Evolutionary conservation across 2,888 invertebrate genomes (phyloP), one percentile per base, ranked within the genome.

Genomic region (Cerceris ruficornis): DNA sequence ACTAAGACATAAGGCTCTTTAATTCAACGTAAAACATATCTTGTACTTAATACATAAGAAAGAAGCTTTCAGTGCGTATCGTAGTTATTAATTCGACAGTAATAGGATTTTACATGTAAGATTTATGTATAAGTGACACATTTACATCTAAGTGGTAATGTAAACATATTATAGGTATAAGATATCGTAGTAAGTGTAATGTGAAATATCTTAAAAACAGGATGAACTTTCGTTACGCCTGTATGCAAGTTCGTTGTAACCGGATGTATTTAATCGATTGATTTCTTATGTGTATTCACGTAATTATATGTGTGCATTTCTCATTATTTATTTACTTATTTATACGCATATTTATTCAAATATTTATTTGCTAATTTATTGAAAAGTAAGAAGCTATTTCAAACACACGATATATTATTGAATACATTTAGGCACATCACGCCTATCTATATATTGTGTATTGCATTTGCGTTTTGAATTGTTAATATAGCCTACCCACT

Each of bases 241-340:
- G 28, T 28, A 28, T 28, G 28, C 4, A 28, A 28, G 28, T 28
- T 28, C 4, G 4, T 28, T 46, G 46, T 46, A 46, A 46, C 46
- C 6, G 46, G 5, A 46, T 46, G 46, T 46, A 46, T 28, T 28
- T 9, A 28, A 28, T 28, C 28, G 28, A 28, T 28, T 28, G 28
- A 28, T 28, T 28, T 28, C 28, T 28, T 28, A 28, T 58, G 13
- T 49, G 15, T 39, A 42, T 59, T 39, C 15, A 13, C 52, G 14
- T 55, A 15, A 49, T 66, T 66, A 43, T 43, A 8, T 28, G 55
- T 66, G 65, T 55, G 65, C 11, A 14, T 54, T 50, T 46, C 17
- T 57, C 42, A 9, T 55, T 58, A 58, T 67, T 57, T 67, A 58
- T 58, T 46, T 58, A 49, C 49, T 15, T 28, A 66, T 62, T 52